Base-by-base conservation (phyloP, 2,797 vertebrate genomes). In the Cossypha dichroa region DNA sequence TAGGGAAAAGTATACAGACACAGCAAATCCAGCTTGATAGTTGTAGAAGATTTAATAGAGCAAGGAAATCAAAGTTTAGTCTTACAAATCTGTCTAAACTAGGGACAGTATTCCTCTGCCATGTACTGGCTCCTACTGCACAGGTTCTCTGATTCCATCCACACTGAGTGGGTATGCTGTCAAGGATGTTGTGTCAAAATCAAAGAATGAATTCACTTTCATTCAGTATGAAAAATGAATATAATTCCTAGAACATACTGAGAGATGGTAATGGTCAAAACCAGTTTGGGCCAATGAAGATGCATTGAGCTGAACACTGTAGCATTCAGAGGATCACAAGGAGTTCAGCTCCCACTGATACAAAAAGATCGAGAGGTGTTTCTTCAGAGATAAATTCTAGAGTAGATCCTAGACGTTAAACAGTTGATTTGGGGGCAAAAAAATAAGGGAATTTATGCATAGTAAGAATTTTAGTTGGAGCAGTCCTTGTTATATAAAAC, bases 31-130 rank as follows among this genome's bases (percentile, higher is more conserved):
- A 83, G 23, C 40, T 45, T 92, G 93, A 91, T 88, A 59, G 64
- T 67, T 91, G 48, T 48, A 83, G 60, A 85, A 74, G 76, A 90
- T 70, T 95, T 83, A 96, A 90, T 56, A 96, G 76, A 90, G 82
- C 73, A 85, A 83, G 29, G 48, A 93, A 95, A 88, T 77, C 1
- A 74, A 80, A 85, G 33, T 60, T 91, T 25, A n/a, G 10, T 70
- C 81, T 88, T 80, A 51, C 36, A 85, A 77, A 93, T 10, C 56
- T 80, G 18, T 77, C 29, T 83, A 45, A 80, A 43, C 33, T 40
- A 19, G 51, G 22, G 17, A 52, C 12, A 41, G 28, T 33, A 70
- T 5, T 90, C 22, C 6, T 80, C 45, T 33, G 13, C 75, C 5
- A 1, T 23, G 26, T 59, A 43, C 26, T 64, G 54, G 12, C 46